These are phyloP conservation scores for Sinodicranocentrus sp. DNA, from an alignment of 2,888 invertebrate species.

Conservation along the genomic window DNA sequence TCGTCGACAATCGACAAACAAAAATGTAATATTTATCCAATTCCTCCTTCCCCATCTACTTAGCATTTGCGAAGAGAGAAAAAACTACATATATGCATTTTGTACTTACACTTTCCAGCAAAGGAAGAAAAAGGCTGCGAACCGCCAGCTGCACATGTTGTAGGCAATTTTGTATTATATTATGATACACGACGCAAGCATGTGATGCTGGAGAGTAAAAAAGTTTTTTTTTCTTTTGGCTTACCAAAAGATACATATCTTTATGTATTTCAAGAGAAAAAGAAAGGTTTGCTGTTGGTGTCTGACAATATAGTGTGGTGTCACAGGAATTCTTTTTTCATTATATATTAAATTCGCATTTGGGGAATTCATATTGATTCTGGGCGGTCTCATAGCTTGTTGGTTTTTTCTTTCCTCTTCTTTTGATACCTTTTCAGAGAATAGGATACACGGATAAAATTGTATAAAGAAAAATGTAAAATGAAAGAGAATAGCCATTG, in stretches of 20 bases:
- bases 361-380: no score
- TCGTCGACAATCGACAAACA: conserved; percentile 10
- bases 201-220: no score
- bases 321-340: not conserved
- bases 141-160: conserved; percentile 3
- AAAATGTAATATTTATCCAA: not conserved
- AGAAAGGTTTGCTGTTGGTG: not conserved
- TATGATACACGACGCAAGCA: not conserved
- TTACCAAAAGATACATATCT: not conserved
- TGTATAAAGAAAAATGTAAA: not conserved
- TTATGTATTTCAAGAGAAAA: not conserved
- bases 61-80: not conserved
- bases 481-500: no score
- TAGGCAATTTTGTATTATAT: not conserved
- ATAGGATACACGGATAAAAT: not conserved
- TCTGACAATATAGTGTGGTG: conserved; percentile 1
- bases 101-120: not conserved
- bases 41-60: not conserved
- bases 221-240: not conserved
- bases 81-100: conserved; percentile 2
- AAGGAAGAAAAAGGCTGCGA: not conserved
- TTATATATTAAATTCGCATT: no score
- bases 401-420: not conserved
- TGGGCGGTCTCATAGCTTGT: not conserved
- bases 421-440: not conserved